Conservation (phyloP, 2,113 vertebrate genomes). For the Fregata magnificens region DNA sequence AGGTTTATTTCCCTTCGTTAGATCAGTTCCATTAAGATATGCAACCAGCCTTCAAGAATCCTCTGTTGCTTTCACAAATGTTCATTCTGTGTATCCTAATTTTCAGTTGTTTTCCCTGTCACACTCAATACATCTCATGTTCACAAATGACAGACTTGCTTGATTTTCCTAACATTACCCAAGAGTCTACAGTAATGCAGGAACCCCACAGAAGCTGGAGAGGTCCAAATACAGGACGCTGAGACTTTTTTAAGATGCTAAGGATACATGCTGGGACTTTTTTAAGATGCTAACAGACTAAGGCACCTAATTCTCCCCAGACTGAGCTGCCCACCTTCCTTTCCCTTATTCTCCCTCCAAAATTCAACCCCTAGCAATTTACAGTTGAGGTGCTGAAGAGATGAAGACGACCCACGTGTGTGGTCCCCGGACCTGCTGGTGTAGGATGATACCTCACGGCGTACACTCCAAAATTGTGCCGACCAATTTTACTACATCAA, state of each 20-base stretch:
- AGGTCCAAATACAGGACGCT: background rate
- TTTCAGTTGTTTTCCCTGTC: background rate
- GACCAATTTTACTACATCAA: background rate
- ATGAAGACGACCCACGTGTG: accelerated
- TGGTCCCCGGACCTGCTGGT: background rate
- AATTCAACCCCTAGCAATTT: background rate
- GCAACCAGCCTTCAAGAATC: background rate
- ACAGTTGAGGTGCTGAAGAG: background rate
- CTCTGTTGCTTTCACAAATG: background rate
- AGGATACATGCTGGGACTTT: background rate
- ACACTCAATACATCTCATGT: background rate
- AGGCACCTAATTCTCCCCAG: background rate
- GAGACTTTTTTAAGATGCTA: background rate
- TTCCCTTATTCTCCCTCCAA: background rate
- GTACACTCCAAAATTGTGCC: background rate
- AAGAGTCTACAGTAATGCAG: background rate
- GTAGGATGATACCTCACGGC: background rate
- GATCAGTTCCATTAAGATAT: background rate
- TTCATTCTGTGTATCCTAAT: background rate
- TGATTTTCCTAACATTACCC: background rate
- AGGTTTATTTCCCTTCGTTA: background rate
- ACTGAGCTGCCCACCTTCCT: background rate
- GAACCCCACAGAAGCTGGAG: background rate
- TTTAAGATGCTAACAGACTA: background rate
- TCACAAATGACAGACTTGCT: background rate